Percentiles rank a stretch among this genome's conserved stretches.
These are phyloP conservation scores for Tenodera sinensis DNA, from an alignment of 2,888 invertebrate genomes.

Conservation along the genomic window DNA sequence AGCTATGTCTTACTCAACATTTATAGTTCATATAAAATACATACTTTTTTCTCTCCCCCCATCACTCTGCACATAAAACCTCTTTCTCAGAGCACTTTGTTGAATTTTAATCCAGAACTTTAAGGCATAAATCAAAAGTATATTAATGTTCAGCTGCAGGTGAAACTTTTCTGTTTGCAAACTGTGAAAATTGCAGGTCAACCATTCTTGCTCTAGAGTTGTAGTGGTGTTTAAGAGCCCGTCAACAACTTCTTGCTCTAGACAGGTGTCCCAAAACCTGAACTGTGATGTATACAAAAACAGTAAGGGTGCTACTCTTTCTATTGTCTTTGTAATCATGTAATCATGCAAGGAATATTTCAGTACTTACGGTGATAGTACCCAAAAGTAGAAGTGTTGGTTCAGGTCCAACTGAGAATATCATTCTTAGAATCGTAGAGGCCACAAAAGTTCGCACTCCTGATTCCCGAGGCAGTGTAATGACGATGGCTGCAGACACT, in stretches of 20 bases:
- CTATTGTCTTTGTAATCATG: too few relatives aligned
- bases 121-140: not conserved
- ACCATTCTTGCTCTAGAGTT: not conserved
- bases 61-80: too few relatives aligned
- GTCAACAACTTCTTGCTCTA: not conserved
- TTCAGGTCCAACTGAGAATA: conserved; percentile 89
- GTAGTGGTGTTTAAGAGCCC: too few relatives aligned
- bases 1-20: too few relatives aligned
- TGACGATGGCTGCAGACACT: conserved; percentile 69
- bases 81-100: not conserved
- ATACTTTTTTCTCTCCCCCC: too few relatives aligned
- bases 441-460: conserved; percentile 76
- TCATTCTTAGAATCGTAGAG: conserved; percentile 78
- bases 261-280: not conserved
- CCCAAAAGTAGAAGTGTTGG: conserved; percentile 85
- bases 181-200: not conserved
- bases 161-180: not conserved
- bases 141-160: not conserved
- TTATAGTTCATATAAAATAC: too few relatives aligned
- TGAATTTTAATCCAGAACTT: not conserved
- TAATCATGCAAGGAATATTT: not conserved
- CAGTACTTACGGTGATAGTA: conserved; percentile 66
- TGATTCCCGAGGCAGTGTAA: conserved; percentile 72
- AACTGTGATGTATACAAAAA: not conserved
- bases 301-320: too few relatives aligned